These are phyloP conservation scores for Hiodon tergisus DNA, from an alignment of 2,113 vertebrate genomes.

Conservation along the genomic window DNA sequence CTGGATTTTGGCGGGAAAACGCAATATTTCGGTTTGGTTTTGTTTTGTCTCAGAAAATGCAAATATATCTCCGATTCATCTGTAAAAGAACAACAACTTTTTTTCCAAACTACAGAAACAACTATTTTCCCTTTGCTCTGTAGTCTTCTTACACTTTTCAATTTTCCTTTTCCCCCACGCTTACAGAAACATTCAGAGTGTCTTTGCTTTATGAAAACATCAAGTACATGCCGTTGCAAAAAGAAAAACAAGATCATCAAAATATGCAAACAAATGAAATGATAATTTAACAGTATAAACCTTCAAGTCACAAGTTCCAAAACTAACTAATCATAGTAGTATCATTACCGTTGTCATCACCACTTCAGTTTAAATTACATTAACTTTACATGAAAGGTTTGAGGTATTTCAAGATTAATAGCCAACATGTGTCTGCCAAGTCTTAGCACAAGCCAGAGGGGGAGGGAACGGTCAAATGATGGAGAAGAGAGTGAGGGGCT, in stretches of 20 bases:
- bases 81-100: not conserved
- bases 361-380: constrained; percentile 69
- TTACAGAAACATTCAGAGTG: constrained; percentile 23
- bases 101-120: not conserved
- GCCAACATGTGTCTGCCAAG: constrained; percentile 85
- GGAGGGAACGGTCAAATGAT: constrained; percentile 46
- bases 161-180: too few relatives aligned
- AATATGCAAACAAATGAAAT: constrained; percentile 41
- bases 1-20: not conserved
- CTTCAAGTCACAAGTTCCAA: constrained; percentile 91
- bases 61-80: not conserved
- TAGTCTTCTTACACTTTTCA: not conserved
- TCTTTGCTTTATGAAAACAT: constrained; percentile 16
- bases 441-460: constrained; percentile 67
- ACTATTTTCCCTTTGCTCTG: not conserved
- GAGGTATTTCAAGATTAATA: constrained; percentile 99
- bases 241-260: constrained; percentile 1
- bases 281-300: constrained; percentile 86
- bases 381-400: constrained; percentile 98
- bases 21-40: not conserved
- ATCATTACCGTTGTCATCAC: constrained; percentile 51
- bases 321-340: constrained; percentile 74
- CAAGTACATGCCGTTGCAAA: constrained; percentile 32
- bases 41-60: not conserved
- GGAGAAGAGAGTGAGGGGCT: constrained; percentile 30